phyloP scores from a whole-genome alignment of 2,113 vertebrate species.

The Pycnonotus jocosus region DNA sequence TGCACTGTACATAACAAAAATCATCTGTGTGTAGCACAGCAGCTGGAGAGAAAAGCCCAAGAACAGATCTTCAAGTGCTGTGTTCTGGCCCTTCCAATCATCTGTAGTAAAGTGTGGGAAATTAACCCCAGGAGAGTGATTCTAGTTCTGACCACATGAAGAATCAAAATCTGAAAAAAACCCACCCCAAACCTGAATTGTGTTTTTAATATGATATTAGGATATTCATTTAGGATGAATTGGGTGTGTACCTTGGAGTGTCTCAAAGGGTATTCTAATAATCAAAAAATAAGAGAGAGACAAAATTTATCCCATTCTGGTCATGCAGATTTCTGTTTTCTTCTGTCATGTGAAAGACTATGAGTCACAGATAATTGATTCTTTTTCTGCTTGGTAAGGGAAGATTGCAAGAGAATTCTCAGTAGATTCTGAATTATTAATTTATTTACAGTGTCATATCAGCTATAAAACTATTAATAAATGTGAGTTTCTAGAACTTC shows the following conservation, averaged over 20 bases:
- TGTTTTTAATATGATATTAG: neutral
- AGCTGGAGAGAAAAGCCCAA: neutral
- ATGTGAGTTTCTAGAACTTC: slow-evolving; percentile 38
- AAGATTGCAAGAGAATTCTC: slow-evolving; percentile 34
- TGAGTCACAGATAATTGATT: neutral
- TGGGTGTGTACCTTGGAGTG: neutral
- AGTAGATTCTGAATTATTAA: slow-evolving; percentile 48
- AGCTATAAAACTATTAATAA: slow-evolving; percentile 57
- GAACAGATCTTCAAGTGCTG: neutral
- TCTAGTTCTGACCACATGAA: neutral
- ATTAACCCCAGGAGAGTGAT: neutral
- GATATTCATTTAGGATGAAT: neutral
- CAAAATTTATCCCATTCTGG: neutral
- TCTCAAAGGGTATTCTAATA: neutral
- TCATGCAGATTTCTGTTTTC: neutral
- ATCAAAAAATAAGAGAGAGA: neutral
- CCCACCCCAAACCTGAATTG: neutral
- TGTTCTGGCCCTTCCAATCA: neutral
- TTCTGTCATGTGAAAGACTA: neutral
- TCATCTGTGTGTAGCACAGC: neutral
- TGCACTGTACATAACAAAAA: neutral
- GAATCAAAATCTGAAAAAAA: neutral
- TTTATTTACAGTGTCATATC: slow-evolving; percentile 62
- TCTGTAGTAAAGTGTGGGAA: neutral
- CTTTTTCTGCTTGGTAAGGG: neutral